Evolutionary conservation across 1,140 invertebrate species (phyloP).

Genomic region (Ladona fulva): DNA sequence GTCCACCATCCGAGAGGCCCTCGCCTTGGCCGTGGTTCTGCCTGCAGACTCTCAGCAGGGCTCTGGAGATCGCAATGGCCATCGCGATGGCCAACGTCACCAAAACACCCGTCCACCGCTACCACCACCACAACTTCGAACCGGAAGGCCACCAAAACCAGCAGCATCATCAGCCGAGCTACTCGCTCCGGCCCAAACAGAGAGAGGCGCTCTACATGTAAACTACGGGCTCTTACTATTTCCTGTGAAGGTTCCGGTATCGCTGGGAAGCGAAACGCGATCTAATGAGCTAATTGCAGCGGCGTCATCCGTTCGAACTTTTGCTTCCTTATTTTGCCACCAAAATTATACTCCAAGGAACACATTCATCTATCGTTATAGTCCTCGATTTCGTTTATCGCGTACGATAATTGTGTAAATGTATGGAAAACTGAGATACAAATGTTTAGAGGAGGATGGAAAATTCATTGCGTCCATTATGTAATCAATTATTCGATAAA

Average conservation of each 20-base stretch:
- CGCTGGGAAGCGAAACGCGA: too few species aligned
- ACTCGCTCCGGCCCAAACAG: not conserved
- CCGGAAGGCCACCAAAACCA: constrained; percentile 36
- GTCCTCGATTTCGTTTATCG: not conserved
- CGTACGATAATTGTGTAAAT: not conserved
- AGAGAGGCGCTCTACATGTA: constrained; percentile 35
- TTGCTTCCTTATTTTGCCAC: not conserved
- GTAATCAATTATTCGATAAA: too few species aligned
- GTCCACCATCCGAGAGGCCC: not conserved
- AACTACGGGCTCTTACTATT: not conserved
- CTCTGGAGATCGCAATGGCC: constrained; percentile 45
- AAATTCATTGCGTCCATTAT: too few species aligned
- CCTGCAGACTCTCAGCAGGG: constrained; percentile 44
- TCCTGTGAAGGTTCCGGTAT: not conserved
- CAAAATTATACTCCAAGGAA: not conserved
- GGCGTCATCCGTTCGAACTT: not conserved
- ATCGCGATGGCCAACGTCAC: constrained; percentile 51
- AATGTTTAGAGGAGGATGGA: too few species aligned
- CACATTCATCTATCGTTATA: not conserved
- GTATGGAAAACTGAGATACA: too few species aligned
- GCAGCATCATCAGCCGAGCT: not conserved
- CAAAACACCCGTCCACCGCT: constrained; percentile 46
- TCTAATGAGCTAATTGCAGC: too few species aligned
- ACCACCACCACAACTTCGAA: constrained; percentile 34
- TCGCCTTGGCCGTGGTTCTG: constrained; percentile 44